A percentile compares a stretch with the other conserved stretches of the same genome.
These are phyloP conservation scores for Virgularia gustaviana DNA, from an alignment of 92 coral and sea anemone species.

Conservation along the genomic window DNA sequence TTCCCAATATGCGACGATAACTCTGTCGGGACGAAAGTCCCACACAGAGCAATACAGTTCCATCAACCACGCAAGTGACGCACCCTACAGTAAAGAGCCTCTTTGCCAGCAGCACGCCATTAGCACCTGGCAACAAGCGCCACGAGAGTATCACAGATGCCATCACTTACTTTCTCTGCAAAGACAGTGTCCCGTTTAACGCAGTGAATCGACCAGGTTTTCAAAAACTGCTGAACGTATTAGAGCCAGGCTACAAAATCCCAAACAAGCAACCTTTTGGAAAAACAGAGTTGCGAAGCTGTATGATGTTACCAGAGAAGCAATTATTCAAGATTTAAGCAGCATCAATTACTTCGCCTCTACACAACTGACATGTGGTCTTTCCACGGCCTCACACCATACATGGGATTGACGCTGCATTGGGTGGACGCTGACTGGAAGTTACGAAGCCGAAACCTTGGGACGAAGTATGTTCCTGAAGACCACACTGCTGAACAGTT, in stretches of 20 bases:
- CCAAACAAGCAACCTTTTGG: no score
- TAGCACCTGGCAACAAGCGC: slow-evolving; percentile 10
- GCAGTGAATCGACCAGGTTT: slow-evolving; percentile 3
- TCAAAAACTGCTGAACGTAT: slow-evolving; percentile 17
- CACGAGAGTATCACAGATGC: slow-evolving; percentile 15
- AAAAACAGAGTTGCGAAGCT: neutral
- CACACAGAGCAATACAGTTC: neutral
- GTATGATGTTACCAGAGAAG: neutral
- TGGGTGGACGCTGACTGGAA: slow-evolving; percentile 1
- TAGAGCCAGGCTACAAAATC: slow-evolving; percentile 22
- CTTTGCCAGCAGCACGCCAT: slow-evolving; percentile 22
- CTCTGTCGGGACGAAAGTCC: slow-evolving; percentile 14
- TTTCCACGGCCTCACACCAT: slow-evolving; percentile 2
- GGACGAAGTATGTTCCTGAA: slow-evolving; percentile 3
- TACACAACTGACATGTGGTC: slow-evolving; percentile 29
- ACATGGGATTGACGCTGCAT: slow-evolving; percentile 2
- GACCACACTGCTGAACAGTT: neutral
- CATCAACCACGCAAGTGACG: neutral
- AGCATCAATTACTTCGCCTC: slow-evolving; percentile 1
- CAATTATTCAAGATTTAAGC: neutral
- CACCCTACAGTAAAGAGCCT: slow-evolving; percentile 26
- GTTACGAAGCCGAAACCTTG: neutral
- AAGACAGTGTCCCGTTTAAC: slow-evolving; percentile 15
- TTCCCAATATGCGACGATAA: neutral
- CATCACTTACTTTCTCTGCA: slow-evolving; percentile 1